Evolutionary conservation across 2,888 invertebrate species (phyloP).

Genomic region (Coleophora flavipennella): DNA sequence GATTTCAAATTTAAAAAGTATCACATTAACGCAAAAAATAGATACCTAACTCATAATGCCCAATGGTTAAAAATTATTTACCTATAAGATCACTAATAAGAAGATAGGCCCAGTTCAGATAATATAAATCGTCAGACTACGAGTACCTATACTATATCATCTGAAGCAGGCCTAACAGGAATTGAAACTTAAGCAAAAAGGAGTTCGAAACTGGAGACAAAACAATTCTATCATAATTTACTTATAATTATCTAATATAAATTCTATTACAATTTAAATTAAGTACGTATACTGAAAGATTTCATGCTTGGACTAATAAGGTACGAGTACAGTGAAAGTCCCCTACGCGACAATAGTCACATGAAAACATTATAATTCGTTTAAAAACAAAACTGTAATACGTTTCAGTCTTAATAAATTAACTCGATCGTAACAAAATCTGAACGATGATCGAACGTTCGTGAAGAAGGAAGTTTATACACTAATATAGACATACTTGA

Average conservation of each 20-base stretch:
- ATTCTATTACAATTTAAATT: constrained; percentile 70
- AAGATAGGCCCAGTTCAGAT: constrained; percentile 35
- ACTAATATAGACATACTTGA: constrained; percentile 56
- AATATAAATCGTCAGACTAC: constrained; percentile 20
- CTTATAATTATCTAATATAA: constrained; percentile 71
- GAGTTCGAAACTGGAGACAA: constrained; percentile 51
- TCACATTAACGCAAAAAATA: not conserved
- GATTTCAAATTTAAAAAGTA: too few relatives aligned
- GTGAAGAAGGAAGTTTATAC: constrained; percentile 42
- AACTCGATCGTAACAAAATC: constrained; percentile 45
- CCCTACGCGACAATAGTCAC: constrained; percentile 37
- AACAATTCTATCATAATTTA: constrained; percentile 64
- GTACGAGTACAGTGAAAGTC: constrained; percentile 46
- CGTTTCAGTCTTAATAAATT: constrained; percentile 68
- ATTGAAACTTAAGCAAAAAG: constrained; percentile 5
- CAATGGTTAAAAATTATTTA: too few relatives aligned
- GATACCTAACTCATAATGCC: too few relatives aligned
- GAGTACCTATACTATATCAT: constrained; percentile 25
- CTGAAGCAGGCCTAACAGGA: constrained; percentile 47
- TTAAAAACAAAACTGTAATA: constrained; percentile 60
- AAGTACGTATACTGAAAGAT: constrained; percentile 73
- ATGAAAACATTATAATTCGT: constrained; percentile 30
- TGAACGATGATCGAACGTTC: constrained; percentile 30
- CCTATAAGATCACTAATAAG: not conserved
- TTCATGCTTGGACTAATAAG: constrained; percentile 65